phyloP scores from a whole-genome alignment of 2,888 invertebrate species.

The Branchipolynoe longqiensis region DNA sequence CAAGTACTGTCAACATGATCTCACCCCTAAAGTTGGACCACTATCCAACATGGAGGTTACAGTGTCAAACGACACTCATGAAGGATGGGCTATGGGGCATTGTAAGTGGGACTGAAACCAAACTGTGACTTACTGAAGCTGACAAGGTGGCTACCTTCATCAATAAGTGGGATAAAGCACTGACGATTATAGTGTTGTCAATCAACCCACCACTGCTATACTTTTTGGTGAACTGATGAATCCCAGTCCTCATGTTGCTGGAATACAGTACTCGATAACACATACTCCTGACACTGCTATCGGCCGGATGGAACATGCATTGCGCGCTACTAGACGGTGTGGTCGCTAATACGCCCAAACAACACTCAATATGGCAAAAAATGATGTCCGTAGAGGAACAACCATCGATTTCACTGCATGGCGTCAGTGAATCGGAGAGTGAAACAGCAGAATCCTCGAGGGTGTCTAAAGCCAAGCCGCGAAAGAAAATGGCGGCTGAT shows the following conservation, averaged over 20 bases:
- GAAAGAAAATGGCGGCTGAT: no score
- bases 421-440: no score
- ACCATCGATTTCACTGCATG: no score
- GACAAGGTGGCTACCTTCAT: slow-evolving; percentile 17
- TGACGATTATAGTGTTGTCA: slow-evolving; percentile 56
- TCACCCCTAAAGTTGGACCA: not conserved
- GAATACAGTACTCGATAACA: slow-evolving; percentile 47
- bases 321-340: no score
- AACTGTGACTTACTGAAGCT: not conserved
- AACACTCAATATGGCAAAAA: no score
- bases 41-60: slow-evolving; percentile 48
- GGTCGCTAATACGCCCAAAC: no score
- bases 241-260: slow-evolving; percentile 31
- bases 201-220: slow-evolving; percentile 47
- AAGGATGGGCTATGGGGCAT: slow-evolving; percentile 50
- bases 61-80: slow-evolving; percentile 39
- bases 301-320: no score
- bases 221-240: slow-evolving; percentile 40
- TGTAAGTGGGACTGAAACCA: slow-evolving; percentile 23
- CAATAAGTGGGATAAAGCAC: slow-evolving; percentile 12
- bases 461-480: no score
- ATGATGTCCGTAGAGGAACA: no score
- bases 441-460: no score
- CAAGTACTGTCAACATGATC: not conserved
- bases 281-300: no score